phyloP scores from a whole-genome alignment of 2,888 invertebrate genomes.

The Nephrotoma guestfalica region DNA sequence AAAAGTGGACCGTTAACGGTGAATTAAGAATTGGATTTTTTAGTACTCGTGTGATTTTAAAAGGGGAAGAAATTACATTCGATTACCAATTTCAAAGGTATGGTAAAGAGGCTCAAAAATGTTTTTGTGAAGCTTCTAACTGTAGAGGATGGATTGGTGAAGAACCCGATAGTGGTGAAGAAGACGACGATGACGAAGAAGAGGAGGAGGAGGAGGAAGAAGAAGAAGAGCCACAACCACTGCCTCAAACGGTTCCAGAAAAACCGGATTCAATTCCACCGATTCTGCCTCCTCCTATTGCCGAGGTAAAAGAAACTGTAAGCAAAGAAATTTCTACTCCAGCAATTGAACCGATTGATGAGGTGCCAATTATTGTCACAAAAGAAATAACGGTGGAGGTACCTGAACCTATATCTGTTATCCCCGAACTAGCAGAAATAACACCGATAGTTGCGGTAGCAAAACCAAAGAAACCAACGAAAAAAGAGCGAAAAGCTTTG shows the following conservation, averaged over 20 bases:
- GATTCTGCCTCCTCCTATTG: background rate
- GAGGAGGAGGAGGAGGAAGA: constrained; percentile 30
- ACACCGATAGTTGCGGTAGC: background rate
- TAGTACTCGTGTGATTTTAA: constrained; percentile 62
- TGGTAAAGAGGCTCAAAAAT: constrained; percentile 91
- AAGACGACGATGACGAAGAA: constrained; percentile 39
- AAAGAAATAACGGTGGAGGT: background rate
- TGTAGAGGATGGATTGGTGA: constrained; percentile 96
- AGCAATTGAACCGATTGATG: background rate
- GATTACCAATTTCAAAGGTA: constrained; percentile 97
- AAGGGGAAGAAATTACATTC: constrained; percentile 94
- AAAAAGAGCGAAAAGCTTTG: constrained; percentile 25
- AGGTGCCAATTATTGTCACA: background rate
- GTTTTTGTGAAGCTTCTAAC: constrained; percentile 77
- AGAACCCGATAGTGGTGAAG: constrained; percentile 58
- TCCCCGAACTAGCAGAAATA: background rate
- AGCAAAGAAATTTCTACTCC: background rate
- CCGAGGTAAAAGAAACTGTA: background rate
- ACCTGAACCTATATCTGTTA: background rate
- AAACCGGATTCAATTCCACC: background rate
- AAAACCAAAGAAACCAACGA: constrained; percentile 27
- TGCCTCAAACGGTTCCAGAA: background rate
- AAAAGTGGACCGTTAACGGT: constrained; percentile 92
- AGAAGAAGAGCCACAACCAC: constrained; percentile 11
- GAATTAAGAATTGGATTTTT: constrained; percentile 95